Evolutionary conservation across 2,797 vertebrate species (phyloP).

Genomic region (Falco biarmicus): DNA sequence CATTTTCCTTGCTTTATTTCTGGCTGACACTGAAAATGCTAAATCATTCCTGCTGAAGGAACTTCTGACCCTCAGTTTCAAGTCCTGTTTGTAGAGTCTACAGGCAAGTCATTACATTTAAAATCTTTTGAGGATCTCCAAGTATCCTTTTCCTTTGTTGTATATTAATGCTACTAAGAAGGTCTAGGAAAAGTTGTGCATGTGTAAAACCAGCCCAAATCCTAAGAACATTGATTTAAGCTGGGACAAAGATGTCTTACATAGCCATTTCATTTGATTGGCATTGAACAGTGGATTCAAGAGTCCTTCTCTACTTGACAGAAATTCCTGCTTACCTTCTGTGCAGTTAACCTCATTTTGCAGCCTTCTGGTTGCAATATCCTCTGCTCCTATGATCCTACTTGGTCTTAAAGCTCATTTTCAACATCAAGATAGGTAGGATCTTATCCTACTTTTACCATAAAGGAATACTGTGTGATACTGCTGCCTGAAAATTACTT

Average conservation of each 20-base stretch:
- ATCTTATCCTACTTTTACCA: not conserved
- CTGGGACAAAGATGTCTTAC: not conserved
- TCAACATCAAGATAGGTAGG: not conserved
- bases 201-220: not conserved
- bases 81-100: not conserved
- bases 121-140: not conserved
- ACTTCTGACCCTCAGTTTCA: not conserved
- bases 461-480: not conserved
- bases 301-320: not conserved
- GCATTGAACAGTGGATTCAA: not conserved
- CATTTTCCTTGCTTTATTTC: not conserved
- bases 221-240: not conserved
- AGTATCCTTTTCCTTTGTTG: not conserved
- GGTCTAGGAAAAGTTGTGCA: not conserved
- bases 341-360: not conserved
- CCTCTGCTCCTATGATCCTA: not conserved
- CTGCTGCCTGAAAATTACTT: not conserved
- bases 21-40: not conserved
- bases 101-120: not conserved
- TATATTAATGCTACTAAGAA: not conserved
- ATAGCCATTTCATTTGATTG: not conserved
- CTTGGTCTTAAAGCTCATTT: not conserved
- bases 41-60: not conserved
- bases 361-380: not conserved
- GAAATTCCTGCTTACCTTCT: not conserved